phyloP scores from a whole-genome alignment of 2,113 vertebrate genomes.

The Dissostichus mawsoni region DNA sequence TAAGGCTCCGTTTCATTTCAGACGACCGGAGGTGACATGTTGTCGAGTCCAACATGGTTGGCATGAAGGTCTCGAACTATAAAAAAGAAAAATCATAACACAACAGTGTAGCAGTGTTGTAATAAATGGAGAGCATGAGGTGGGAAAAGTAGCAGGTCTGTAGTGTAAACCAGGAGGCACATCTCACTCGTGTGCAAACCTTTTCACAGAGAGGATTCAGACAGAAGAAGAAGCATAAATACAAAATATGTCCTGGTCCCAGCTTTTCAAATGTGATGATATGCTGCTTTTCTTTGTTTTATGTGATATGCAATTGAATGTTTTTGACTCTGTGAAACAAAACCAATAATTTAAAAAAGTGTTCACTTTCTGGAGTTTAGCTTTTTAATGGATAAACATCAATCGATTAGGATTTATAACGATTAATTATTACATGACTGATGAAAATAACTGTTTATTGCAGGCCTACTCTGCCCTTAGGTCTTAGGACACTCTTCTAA shows the following conservation, averaged over 20 bases:
- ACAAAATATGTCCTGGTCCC: not conserved
- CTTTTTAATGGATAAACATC: not conserved
- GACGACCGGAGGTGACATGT: not conserved
- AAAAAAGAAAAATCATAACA: constrained; percentile 3
- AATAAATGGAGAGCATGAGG: not conserved
- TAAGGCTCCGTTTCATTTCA: constrained; percentile 12
- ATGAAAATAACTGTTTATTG: not conserved
- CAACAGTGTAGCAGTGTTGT: constrained; percentile 11
- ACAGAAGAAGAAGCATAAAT: not conserved
- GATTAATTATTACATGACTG: not conserved
- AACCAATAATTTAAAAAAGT: not conserved
- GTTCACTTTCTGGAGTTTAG: not conserved
- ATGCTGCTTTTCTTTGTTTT: not conserved
- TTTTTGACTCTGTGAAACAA: not conserved
- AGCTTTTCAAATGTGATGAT: constrained; percentile 10
- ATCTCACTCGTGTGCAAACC: constrained; percentile 5
- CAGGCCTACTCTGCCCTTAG: not conserved
- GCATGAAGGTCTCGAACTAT: constrained; percentile 25
- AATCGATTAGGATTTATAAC: too few relatives aligned
- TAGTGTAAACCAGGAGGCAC: not conserved
- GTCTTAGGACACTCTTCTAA: not conserved
- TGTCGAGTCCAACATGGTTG: constrained; percentile 4
- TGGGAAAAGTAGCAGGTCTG: not conserved
- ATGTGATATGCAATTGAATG: not conserved
- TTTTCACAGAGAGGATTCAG: not conserved